phyloP scores from a whole-genome alignment of 2,113 vertebrate genomes.

The Eulemur rufifrons region DNA sequence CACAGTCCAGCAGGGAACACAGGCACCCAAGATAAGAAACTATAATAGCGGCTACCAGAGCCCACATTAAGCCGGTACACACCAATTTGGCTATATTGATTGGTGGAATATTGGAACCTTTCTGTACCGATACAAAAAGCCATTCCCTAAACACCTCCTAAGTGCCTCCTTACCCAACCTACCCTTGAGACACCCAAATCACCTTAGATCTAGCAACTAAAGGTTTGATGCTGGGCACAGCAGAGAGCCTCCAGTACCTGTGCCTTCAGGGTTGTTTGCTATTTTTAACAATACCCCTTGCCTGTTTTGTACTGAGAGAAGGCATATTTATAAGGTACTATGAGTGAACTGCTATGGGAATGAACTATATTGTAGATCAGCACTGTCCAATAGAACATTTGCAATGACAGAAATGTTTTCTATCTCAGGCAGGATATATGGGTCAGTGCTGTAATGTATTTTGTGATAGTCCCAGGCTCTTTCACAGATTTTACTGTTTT shows the following conservation, averaged over 20 bases:
- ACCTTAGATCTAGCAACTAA: not conserved
- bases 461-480: not conserved
- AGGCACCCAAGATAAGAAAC: not conserved
- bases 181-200: not conserved
- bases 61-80: not conserved
- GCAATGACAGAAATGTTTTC: not conserved
- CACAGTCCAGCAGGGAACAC: not conserved
- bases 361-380: not conserved
- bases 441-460: not conserved
- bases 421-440: not conserved
- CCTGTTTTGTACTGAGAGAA: not conserved
- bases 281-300: conserved; percentile 39
- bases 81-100: not conserved
- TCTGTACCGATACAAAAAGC: not conserved
- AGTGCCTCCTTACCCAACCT: not conserved
- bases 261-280: conserved; percentile 9
- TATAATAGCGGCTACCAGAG: not conserved
- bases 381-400: not conserved
- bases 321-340: not conserved
- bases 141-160: not conserved
- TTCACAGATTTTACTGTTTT: conserved; percentile 21
- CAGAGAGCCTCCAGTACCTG: not conserved
- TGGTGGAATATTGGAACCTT: conserved; percentile 28
- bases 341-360: not conserved
- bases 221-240: not conserved